A percentile compares a stretch with the other conserved stretches of the same genome.
These are phyloP conservation scores for Caranx ignobilis DNA, from an alignment of 2,113 vertebrate genomes.

Conservation along the genomic window DNA sequence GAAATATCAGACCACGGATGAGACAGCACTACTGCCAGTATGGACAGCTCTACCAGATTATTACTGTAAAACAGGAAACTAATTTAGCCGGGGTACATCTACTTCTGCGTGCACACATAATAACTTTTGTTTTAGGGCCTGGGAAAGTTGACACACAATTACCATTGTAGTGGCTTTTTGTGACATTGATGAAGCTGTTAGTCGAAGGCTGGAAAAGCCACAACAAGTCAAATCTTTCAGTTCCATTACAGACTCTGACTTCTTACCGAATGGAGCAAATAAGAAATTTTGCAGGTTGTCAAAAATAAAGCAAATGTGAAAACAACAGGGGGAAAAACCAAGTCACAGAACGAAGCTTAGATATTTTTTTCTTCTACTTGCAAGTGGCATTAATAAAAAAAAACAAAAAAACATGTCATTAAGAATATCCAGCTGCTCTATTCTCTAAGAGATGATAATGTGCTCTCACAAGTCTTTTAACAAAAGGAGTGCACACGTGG, in stretches of 20 bases:
- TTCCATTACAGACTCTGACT: slow-evolving; percentile 22
- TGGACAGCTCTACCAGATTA: slow-evolving; percentile 21
- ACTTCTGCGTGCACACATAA: slow-evolving; percentile 48
- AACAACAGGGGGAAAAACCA: slow-evolving; percentile 23
- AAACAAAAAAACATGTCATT: slow-evolving; percentile 42
- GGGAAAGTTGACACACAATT: slow-evolving; percentile 60
- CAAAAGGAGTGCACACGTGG: slow-evolving; percentile 34
- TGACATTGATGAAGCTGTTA: slow-evolving; percentile 64
- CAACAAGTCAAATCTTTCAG: slow-evolving; percentile 30
- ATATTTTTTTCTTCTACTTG: not conserved
- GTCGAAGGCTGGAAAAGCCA: slow-evolving; percentile 39
- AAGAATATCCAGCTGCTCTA: slow-evolving; percentile 31
- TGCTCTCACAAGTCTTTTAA: slow-evolving; percentile 24
- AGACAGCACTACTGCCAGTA: slow-evolving; percentile 7
- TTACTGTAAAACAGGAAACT: slow-evolving; percentile 38
- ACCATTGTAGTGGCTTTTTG: slow-evolving; percentile 42
- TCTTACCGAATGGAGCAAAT: slow-evolving; percentile 13
- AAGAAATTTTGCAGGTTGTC: slow-evolving; percentile 31
- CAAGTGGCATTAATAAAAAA: slow-evolving; percentile 22
- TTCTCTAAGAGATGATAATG: slow-evolving; percentile 45
- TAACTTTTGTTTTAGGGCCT: slow-evolving; percentile 56
- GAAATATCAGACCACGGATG: slow-evolving; percentile 5
- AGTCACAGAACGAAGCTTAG: not conserved
- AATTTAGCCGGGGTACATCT: slow-evolving; percentile 40
- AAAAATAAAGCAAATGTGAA: slow-evolving; percentile 37